Percentiles rank a stretch among this genome's conserved stretches.
Conservation (phyloP, 1,140 invertebrate species). For the Cydia strobilella region DNA sequence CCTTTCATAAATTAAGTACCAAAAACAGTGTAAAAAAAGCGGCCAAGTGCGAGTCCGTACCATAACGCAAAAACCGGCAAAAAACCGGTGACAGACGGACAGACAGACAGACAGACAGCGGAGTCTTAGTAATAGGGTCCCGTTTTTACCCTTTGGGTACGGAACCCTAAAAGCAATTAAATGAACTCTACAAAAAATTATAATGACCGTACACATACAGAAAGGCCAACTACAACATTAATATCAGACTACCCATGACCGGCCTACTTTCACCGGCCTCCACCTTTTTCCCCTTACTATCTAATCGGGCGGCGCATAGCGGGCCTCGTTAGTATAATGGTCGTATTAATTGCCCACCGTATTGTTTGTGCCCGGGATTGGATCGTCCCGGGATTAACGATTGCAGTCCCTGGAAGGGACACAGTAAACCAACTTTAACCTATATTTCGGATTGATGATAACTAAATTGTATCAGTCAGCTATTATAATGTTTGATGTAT, state of each 20-base stretch:
- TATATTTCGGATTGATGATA: background rate
- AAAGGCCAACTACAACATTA: conserved; percentile 16
- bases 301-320: conserved; percentile 40
- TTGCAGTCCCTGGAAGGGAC: background rate
- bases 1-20: no score
- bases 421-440: conserved; percentile 1
- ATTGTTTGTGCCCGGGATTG: conserved; percentile 45
- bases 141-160: no score
- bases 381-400: conserved; percentile 28
- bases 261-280: background rate
- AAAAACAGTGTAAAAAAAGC: no score
- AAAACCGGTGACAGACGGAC: no score
- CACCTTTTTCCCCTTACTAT: conserved; percentile 36
- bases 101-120: no score
- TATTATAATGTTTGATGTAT: background rate
- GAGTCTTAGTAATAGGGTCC: no score
- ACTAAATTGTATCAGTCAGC: background rate
- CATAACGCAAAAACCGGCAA: no score
- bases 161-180: no score
- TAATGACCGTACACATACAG: background rate
- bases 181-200: no score
- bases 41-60: no score
- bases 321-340: conserved; percentile 60
- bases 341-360: conserved; percentile 57
- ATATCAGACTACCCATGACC: background rate